Percentiles rank a stretch among this genome's conserved stretches.
phyloP scores from a whole-genome alignment of 2,797 vertebrate genomes.

The Delichon dasypus region DNA sequence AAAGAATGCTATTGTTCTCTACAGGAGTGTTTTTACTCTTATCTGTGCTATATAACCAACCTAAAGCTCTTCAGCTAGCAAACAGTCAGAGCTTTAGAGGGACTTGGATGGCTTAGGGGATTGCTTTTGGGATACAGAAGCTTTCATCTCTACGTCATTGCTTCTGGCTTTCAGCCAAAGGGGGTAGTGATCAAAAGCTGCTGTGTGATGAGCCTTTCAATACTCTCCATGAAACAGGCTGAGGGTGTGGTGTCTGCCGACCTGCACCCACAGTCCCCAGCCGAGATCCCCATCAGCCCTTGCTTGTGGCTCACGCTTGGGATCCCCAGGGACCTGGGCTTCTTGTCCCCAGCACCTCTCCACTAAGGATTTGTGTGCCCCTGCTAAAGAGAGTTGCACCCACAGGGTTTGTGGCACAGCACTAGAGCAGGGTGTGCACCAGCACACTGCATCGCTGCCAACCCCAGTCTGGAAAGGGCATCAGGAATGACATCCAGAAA shows the following conservation, averaged over 20 bases:
- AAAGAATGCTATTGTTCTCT: background rate
- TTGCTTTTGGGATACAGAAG: conserved; percentile 64
- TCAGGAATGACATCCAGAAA: background rate
- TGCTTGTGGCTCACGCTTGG: background rate
- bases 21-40: conserved; percentile 16
- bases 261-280: background rate
- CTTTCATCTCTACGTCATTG: conserved; percentile 68
- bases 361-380: background rate
- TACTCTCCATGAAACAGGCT: fast-evolving
- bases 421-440: background rate
- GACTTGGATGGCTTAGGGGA: conserved; percentile 63
- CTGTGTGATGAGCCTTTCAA: background rate
- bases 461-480: background rate
- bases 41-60: conserved; percentile 20
- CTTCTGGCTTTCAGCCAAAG: conserved; percentile 30
- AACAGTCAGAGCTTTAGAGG: conserved; percentile 60
- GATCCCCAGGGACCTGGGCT: background rate
- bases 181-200: conserved; percentile 12
- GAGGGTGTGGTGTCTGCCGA: fast-evolving
- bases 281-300: background rate
- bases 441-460: background rate
- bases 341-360: background rate
- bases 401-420: background rate
- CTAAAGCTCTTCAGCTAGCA: conserved; percentile 60
- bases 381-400: background rate